Evolutionary conservation across 1,140 invertebrate genomes (phyloP).

Genomic region (Zaprionus lachaisei): DNA sequence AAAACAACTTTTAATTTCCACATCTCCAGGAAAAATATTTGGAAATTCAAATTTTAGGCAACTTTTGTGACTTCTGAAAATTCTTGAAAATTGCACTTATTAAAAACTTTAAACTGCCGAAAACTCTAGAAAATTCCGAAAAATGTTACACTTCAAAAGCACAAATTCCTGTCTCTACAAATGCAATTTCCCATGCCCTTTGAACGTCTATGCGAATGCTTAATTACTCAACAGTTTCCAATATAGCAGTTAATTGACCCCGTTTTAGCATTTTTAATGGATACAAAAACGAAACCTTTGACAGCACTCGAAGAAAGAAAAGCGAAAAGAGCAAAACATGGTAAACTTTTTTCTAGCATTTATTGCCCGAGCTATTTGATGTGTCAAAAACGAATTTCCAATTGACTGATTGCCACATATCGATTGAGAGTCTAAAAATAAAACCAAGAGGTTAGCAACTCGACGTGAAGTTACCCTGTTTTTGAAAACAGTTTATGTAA

Average conservation of each 20-base stretch:
- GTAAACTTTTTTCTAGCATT: slow-evolving; percentile 9
- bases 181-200: neutral
- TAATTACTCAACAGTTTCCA: neutral
- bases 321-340: slow-evolving; percentile 1
- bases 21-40: neutral
- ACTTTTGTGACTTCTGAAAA: too few species aligned
- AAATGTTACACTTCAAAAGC: neutral
- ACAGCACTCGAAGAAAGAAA: neutral
- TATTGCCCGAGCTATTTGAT: slow-evolving; percentile 5
- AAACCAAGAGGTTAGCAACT: neutral
- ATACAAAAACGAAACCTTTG: slow-evolving; percentile 2
- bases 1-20: neutral
- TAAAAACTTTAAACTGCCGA: neutral
- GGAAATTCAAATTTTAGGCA: neutral
- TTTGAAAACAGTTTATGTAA: neutral
- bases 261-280: slow-evolving; percentile 9
- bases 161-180: neutral
- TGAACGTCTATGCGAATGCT: neutral
- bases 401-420: slow-evolving; percentile 33
- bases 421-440: slow-evolving; percentile 21
- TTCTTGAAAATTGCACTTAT: neutral
- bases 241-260: slow-evolving; percentile 1
- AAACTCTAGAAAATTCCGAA: neutral
- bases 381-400: slow-evolving; percentile 28
- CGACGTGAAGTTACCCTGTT: neutral